A percentile compares a stretch with the other conserved stretches of the same genome.
Evolutionary conservation across 2,888 invertebrate species (phyloP).

Genomic region (Apamea epomidion): DNA sequence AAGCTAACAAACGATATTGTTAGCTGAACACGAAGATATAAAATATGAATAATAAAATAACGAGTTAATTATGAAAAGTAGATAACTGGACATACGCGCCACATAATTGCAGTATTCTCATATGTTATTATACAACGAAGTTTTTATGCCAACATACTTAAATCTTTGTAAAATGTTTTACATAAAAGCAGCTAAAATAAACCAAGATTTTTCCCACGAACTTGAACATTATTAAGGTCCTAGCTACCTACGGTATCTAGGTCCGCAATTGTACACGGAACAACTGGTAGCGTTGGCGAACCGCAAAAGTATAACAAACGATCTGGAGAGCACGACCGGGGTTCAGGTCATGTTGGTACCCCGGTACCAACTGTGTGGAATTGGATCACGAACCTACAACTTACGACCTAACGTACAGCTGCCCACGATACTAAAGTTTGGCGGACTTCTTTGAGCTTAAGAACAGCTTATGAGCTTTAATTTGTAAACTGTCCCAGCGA

Average conservation of each 20-base stretch:
- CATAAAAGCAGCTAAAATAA: constrained; percentile 40
- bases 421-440: constrained; percentile 50
- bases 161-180: constrained; percentile 10
- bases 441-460: constrained; percentile 50
- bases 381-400: constrained; percentile 66
- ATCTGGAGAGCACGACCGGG: constrained; percentile 65
- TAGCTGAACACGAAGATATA: constrained; percentile 48
- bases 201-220: constrained; percentile 75
- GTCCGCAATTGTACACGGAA: constrained; percentile 80
- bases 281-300: constrained; percentile 83
- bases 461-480: constrained; percentile 1
- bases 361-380: constrained; percentile 60
- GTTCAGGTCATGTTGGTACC: constrained; percentile 64
- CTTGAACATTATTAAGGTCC: constrained; percentile 72
- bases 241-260: constrained; percentile 75
- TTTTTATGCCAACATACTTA: constrained; percentile 13
- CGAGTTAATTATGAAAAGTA: constrained; percentile 33
- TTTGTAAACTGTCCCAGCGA: constrained; percentile 37
- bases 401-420: constrained; percentile 58
- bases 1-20: constrained; percentile 48
- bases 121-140: constrained; percentile 5
- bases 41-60: constrained; percentile 48
- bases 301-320: constrained; percentile 82
- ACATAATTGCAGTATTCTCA: constrained; percentile 26
- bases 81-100: constrained; percentile 32